A percentile compares a stretch with the other conserved stretches of the same genome.
Evolutionary conservation across 1,140 invertebrate species (phyloP).

Genomic region (Chlorops oryzae): DNA sequence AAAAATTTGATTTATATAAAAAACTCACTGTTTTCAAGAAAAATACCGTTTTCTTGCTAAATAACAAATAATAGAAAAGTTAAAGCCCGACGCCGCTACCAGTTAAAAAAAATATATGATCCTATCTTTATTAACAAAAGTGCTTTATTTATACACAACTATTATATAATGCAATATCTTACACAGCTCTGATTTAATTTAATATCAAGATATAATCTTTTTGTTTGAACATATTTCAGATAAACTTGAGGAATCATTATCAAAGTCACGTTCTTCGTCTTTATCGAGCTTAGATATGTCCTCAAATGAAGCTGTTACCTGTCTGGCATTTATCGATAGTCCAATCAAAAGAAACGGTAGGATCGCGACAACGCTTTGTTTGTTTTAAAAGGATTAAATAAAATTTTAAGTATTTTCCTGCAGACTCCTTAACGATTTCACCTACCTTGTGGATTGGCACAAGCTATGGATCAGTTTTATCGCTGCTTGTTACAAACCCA

Average conservation of each 20-base stretch:
- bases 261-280: slow-evolving; percentile 90
- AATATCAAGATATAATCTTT: too few species aligned
- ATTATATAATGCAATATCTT: too few species aligned
- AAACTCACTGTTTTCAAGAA: too few species aligned
- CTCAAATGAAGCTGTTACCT: slow-evolving; percentile 90
- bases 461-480: slow-evolving; percentile 88
- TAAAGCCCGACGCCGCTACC: too few species aligned
- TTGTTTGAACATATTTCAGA: slow-evolving; percentile 56
- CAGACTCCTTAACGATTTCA: slow-evolving; percentile 41
- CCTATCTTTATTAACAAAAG: too few species aligned
- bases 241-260: slow-evolving; percentile 93
- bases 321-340: slow-evolving; percentile 91
- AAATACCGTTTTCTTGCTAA: too few species aligned
- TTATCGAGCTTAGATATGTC: slow-evolving; percentile 97
- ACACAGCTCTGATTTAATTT: too few species aligned
- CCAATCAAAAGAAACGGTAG: slow-evolving; percentile 90
- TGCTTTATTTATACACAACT: too few species aligned
- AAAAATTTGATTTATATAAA: too few species aligned
- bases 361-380: too few species aligned
- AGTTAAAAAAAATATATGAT: too few species aligned
- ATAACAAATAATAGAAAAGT: too few species aligned
- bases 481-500: slow-evolving; percentile 81
- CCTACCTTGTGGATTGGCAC: slow-evolving; percentile 95
- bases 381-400: not conserved
- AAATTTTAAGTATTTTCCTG: not conserved